phyloP scores from a whole-genome alignment of 2,113 vertebrate genomes.

The Spizaetus ornatus region DNA sequence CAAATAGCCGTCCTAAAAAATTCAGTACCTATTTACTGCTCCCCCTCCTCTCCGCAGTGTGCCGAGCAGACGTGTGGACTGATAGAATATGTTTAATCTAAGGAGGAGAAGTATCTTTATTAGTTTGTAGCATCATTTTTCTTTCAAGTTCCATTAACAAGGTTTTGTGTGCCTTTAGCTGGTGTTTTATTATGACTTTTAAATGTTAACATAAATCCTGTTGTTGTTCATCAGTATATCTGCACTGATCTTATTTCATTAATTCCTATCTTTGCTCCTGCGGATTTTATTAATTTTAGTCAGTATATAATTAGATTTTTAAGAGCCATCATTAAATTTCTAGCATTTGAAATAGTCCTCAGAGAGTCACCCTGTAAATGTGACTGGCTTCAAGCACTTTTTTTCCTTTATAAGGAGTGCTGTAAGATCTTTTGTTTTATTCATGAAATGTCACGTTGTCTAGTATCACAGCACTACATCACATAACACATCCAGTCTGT shows the following conservation, averaged over 20 bases:
- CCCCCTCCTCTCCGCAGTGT: not conserved
- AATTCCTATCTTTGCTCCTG: not conserved
- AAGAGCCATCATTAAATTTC: slow-evolving; percentile 11
- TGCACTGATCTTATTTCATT: not conserved
- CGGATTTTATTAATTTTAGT: not conserved
- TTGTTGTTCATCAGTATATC: not conserved
- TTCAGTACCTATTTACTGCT: not conserved
- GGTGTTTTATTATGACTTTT: not conserved
- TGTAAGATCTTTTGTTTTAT: slow-evolving; percentile 41
- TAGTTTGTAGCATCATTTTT: not conserved
- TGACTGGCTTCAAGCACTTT: not conserved
- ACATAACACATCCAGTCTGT: slow-evolving; percentile 24
- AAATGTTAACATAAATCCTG: not conserved
- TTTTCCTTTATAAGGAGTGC: not conserved
- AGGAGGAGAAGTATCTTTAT: not conserved
- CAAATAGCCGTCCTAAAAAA: not conserved
- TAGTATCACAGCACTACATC: slow-evolving; percentile 34
- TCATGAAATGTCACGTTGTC: slow-evolving; percentile 11
- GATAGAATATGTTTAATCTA: not conserved
- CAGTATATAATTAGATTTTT: not conserved
- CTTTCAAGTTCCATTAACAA: not conserved
- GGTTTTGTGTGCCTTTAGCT: not conserved
- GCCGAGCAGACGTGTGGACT: not conserved
- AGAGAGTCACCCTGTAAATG: not conserved
- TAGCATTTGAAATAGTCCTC: not conserved